phyloP scores from a whole-genome alignment of 2,888 invertebrate genomes.

The Phyllotreta striolata region DNA sequence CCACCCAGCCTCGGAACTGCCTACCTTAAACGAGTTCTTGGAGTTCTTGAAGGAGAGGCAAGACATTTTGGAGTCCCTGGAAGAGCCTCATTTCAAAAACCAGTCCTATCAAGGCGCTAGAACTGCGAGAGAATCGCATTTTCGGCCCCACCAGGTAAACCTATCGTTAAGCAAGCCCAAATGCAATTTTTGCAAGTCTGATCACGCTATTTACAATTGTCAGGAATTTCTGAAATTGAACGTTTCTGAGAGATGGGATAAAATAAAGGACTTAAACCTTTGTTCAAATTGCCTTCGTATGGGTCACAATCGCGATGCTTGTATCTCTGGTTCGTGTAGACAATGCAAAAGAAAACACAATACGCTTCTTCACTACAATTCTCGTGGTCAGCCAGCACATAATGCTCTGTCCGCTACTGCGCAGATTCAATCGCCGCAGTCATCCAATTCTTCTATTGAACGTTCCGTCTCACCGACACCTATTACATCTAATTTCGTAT shows the following conservation, averaged over 20 bases:
- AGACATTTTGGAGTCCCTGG: slow-evolving; percentile 27
- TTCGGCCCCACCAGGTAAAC: neutral
- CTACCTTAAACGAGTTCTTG: slow-evolving; percentile 27
- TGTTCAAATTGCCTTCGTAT: slow-evolving; percentile 9
- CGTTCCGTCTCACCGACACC: neutral
- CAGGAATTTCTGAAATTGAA: slow-evolving; percentile 19
- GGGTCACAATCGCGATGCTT: slow-evolving; percentile 21
- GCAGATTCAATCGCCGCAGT: neutral
- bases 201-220: slow-evolving; percentile 24
- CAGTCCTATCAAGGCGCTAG: neutral
- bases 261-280: neutral
- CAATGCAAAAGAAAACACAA: slow-evolving; percentile 15
- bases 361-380: neutral
- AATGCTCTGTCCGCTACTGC: no score
- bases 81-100: slow-evolving; percentile 10
- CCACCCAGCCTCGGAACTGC: slow-evolving; percentile 17
- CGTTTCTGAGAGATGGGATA: neutral
- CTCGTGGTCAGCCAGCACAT: no score
- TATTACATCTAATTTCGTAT: slow-evolving; percentile 1
- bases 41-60: slow-evolving; percentile 26
- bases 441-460: neutral
- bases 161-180: neutral
- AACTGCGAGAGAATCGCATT: neutral
- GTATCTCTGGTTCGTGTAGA: slow-evolving; percentile 6
- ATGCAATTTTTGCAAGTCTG: slow-evolving; percentile 18